Percentiles rank a stretch among this genome's conserved stretches.
Conservation (phyloP, 2,113 vertebrate species). For the Syngnathus typhle region DNA sequence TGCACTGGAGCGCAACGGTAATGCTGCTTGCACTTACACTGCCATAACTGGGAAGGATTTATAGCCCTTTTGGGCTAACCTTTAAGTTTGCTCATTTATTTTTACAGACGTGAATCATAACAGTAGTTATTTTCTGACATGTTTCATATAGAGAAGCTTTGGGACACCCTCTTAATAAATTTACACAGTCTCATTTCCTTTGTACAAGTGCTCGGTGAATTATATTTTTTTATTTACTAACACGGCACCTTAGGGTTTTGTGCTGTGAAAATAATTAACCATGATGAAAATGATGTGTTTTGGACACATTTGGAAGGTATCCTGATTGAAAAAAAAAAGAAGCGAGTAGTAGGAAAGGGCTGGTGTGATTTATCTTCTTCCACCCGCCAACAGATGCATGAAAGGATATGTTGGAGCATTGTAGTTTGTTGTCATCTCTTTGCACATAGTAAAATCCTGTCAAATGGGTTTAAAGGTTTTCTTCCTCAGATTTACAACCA, state of each 20-base stretch:
- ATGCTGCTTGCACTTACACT: background rate
- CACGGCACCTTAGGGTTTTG: background rate
- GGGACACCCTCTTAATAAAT: background rate
- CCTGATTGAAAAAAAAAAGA: background rate
- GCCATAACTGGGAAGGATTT: background rate
- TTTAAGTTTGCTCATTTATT: background rate
- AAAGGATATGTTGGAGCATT: background rate
- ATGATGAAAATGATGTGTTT: background rate
- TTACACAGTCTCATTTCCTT: background rate
- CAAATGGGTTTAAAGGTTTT: background rate
- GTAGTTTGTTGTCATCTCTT: background rate
- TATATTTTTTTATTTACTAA: background rate
- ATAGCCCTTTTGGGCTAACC: background rate
- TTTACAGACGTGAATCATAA: constrained; percentile 2
- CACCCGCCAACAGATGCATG: background rate
- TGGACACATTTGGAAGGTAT: background rate
- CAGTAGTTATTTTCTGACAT: constrained; percentile 3
- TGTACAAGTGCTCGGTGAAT: background rate
- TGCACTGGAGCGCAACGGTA: background rate
- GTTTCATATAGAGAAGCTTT: background rate
- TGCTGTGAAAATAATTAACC: no score
- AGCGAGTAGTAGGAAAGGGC: background rate
- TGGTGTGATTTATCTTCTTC: background rate
- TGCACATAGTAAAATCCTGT: background rate
- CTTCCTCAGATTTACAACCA: background rate